These are phyloP conservation scores for Megalops atlanticus DNA, from an alignment of 2,113 vertebrate species.

Conservation along the genomic window DNA sequence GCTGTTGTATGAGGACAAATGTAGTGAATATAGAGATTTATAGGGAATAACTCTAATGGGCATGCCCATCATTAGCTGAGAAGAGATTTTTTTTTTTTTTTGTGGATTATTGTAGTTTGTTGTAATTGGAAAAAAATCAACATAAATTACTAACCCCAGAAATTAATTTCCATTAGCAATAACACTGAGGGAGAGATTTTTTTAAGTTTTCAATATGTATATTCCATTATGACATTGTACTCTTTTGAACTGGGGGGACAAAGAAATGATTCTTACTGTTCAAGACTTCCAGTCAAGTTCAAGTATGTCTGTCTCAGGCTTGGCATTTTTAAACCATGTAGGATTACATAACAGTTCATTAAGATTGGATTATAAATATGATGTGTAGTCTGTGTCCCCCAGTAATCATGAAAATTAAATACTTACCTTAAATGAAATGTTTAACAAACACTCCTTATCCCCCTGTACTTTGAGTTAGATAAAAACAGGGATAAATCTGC, in stretches of 20 bases:
- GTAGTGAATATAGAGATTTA: neutral
- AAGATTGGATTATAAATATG: neutral
- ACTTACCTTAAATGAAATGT: neutral
- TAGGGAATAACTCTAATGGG: slow-evolving; percentile 10
- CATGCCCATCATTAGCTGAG: neutral
- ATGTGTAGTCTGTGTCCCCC: neutral
- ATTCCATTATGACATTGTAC: neutral
- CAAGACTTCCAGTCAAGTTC: neutral
- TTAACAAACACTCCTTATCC: neutral
- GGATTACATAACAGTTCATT: neutral
- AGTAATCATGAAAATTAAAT: neutral
- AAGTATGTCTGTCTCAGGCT: neutral
- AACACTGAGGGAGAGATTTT: neutral
- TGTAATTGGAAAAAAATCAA: neutral
- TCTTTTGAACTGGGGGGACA: neutral
- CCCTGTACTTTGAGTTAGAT: neutral
- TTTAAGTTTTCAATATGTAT: neutral
- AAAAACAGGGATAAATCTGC: neutral
- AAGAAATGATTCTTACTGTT: neutral
- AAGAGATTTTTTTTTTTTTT: neutral
- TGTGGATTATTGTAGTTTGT: neutral
- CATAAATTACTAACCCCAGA: neutral
- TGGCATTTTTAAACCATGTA: neutral
- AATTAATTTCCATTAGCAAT: neutral
- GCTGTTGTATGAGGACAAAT: neutral